Evolutionary conservation across 2,113 vertebrate genomes (phyloP).

Genomic region (Perca fluviatilis): DNA sequence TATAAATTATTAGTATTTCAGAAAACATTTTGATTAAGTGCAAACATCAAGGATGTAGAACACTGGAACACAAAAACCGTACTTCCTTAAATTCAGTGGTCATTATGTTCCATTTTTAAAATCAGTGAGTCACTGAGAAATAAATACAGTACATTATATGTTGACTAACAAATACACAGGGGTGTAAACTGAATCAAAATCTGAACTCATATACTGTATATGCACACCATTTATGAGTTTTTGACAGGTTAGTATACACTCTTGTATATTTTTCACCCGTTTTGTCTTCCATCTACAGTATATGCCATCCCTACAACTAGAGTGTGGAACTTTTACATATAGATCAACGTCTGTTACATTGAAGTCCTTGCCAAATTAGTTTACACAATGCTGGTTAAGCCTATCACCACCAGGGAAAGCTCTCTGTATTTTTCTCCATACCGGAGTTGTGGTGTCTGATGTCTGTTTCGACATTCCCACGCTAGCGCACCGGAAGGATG

Average conservation of each 20-base stretch:
- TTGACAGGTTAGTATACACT: not conserved
- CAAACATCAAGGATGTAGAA: conserved; percentile 20
- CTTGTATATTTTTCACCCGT: not conserved
- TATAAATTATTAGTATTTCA: conserved; percentile 27
- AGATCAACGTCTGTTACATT: too few species aligned
- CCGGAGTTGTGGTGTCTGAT: too few species aligned
- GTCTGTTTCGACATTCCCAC: too few species aligned
- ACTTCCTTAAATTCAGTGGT: not conserved
- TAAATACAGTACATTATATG: conserved; percentile 25
- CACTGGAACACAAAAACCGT: conserved; percentile 6
- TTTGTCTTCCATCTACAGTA: too few species aligned
- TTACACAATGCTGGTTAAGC: too few species aligned
- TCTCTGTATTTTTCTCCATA: too few species aligned
- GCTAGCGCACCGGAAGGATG: too few species aligned
- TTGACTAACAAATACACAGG: conserved; percentile 1
- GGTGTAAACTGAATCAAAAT: not conserved
- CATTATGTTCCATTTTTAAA: conserved; percentile 27
- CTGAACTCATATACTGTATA: not conserved
- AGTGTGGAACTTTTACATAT: too few species aligned
- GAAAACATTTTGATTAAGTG: conserved; percentile 26
- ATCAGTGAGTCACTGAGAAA: not conserved
- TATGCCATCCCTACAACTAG: not conserved
- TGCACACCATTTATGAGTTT: not conserved
- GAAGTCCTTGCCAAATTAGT: too few species aligned
- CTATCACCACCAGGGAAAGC: too few species aligned